Evolutionary conservation across 1,140 invertebrate genomes (phyloP).

Genomic region (Heterodera carotae): DNA sequence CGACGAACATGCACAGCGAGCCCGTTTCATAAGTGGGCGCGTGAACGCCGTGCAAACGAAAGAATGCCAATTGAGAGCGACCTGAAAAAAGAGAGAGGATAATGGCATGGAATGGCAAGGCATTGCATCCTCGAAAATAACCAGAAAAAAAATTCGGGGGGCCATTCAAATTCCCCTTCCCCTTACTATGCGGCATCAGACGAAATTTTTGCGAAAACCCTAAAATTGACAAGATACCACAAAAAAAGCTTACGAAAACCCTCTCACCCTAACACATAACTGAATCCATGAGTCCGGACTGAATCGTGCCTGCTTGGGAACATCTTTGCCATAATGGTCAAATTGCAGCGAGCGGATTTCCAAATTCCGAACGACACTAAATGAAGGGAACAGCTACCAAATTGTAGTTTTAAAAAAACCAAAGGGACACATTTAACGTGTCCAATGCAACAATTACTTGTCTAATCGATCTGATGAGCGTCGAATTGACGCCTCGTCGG

Average conservation of each 20-base stretch:
- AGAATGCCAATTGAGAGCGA: slow-evolving; percentile 87
- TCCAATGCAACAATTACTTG: slow-evolving; percentile 59
- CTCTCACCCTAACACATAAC: no score
- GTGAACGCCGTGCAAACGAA: slow-evolving; percentile 68
- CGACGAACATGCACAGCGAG: slow-evolving; percentile 68
- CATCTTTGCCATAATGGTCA: slow-evolving; percentile 68
- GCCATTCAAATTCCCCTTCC: no score
- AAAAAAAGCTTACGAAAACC: no score
- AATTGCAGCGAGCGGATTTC: slow-evolving; percentile 66
- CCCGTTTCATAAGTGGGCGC: slow-evolving; percentile 70
- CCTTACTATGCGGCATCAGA: no score
- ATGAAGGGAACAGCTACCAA: no score
- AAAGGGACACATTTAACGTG: no score
- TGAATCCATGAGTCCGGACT: slow-evolving; percentile 68
- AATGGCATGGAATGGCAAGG: slow-evolving; percentile 62
- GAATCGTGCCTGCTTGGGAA: slow-evolving; percentile 66
- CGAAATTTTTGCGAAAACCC: no score
- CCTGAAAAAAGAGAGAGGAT: no score
- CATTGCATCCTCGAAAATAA: no score
- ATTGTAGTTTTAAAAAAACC: neutral
- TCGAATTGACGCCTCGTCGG: slow-evolving; percentile 56
- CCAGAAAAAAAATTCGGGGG: no score
- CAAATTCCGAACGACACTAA: slow-evolving; percentile 65
- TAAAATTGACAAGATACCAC: no score
- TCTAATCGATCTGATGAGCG: slow-evolving; percentile 60